These are phyloP conservation scores for Lamprologus tigripictilis DNA, from an alignment of 2,113 vertebrate genomes.

Conservation along the genomic window DNA sequence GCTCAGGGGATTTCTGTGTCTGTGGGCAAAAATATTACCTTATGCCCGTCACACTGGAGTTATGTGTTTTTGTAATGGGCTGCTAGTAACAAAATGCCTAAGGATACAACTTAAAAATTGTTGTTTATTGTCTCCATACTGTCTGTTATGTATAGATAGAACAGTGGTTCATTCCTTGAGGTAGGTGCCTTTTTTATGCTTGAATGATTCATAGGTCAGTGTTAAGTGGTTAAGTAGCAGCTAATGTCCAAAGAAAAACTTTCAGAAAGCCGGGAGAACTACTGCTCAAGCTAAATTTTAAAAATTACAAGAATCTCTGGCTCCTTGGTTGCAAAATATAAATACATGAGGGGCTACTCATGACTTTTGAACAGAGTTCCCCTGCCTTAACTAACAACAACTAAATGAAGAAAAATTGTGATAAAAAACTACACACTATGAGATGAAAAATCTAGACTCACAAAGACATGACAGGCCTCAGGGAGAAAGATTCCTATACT, in stretches of 20 bases:
- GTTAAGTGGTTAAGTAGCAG: not conserved
- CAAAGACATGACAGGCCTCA: not conserved
- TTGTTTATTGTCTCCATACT: not conserved
- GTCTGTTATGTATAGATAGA: not conserved
- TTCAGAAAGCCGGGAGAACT: not conserved
- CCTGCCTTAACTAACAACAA: not conserved
- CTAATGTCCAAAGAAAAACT: not conserved
- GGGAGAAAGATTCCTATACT: not conserved
- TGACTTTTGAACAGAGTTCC: not conserved
- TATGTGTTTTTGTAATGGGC: not conserved
- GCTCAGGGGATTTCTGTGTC: fast-evolving
- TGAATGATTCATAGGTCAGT: not conserved
- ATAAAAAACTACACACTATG: not conserved
- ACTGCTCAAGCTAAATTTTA: not conserved
- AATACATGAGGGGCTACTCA: fast-evolving
- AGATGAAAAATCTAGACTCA: not conserved
- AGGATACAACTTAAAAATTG: not conserved
- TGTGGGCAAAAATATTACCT: not conserved
- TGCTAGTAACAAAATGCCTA: not conserved
- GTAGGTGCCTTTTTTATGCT: not conserved
- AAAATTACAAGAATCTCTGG: not conserved
- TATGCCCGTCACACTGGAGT: fast-evolving
- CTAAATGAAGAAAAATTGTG: not conserved
- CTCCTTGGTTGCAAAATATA: fast-evolving
- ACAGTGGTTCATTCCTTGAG: not conserved